Conservation (phyloP, 2,797 vertebrate species). For the Morus bassanus region DNA sequence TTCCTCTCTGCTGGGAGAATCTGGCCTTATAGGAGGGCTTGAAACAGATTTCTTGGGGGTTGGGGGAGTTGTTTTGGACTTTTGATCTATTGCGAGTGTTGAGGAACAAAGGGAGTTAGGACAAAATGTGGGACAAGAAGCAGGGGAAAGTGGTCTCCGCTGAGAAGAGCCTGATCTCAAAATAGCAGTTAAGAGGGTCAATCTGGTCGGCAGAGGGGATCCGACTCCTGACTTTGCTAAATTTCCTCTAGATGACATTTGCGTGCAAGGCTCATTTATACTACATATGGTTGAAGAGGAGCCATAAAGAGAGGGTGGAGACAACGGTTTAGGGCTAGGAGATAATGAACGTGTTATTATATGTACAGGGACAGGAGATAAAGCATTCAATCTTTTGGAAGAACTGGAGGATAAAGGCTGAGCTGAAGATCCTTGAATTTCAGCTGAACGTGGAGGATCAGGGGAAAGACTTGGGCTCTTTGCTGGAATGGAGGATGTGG, state of each 20-base stretch:
- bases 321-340: constrained; percentile 83
- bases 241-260: constrained; percentile 67
- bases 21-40: constrained; percentile 39
- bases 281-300: constrained; percentile 81
- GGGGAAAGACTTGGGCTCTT: not conserved
- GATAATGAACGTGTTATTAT: constrained; percentile 82
- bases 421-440: constrained; percentile 24
- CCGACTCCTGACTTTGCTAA: constrained; percentile 64
- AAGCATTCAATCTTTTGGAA: constrained; percentile 74
- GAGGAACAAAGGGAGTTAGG: constrained; percentile 63
- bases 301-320: constrained; percentile 72
- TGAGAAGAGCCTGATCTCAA: constrained; percentile 83
- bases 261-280: constrained; percentile 67
- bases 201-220: constrained; percentile 82
- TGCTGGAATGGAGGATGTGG: not conserved
- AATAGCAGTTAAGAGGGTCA: constrained; percentile 93
- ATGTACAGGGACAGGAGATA: constrained; percentile 81
- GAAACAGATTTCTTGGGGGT: constrained; percentile 68
- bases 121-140: constrained; percentile 71
- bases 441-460: not conserved
- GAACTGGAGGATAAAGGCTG: constrained; percentile 66
- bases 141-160: constrained; percentile 64
- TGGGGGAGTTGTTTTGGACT: constrained; percentile 46
- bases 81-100: constrained; percentile 67
- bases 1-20: constrained; percentile 46